These are phyloP conservation scores for Gnathonemus echidnorhynchus DNA, from an alignment of 2,113 vertebrate genomes.

Conservation along the genomic window DNA sequence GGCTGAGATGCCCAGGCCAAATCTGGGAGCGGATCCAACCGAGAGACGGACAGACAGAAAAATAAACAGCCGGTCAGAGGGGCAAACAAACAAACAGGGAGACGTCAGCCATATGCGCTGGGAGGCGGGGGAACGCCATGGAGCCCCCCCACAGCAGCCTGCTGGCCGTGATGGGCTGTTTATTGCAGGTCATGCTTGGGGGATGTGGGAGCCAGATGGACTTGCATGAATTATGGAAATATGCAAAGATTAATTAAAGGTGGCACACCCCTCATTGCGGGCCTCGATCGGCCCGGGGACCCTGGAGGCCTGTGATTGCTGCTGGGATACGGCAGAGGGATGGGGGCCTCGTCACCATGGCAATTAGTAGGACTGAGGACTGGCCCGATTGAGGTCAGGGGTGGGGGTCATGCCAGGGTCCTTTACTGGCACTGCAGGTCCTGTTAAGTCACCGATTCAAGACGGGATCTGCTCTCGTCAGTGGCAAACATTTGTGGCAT, in stretches of 20 bases:
- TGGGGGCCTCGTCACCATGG: not conserved
- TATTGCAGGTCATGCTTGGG: constrained; percentile 52
- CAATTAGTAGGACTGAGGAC: not conserved
- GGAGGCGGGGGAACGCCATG: not conserved
- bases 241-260: constrained; percentile 60
- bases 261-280: constrained; percentile 38
- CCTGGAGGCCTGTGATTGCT: not conserved
- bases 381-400: not conserved
- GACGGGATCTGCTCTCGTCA: not conserved
- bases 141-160: not conserved
- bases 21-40: not conserved
- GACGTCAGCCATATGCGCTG: not conserved
- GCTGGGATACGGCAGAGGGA: not conserved
- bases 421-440: not conserved
- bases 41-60: not conserved
- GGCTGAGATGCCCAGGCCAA: not conserved
- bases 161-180: constrained; percentile 34
- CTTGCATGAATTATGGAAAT: constrained; percentile 68
- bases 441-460: not conserved
- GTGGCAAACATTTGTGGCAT: not conserved
- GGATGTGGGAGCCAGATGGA: constrained; percentile 63
- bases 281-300: not conserved
- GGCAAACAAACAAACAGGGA: not conserved
- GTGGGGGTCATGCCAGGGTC: not conserved
- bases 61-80: not conserved